Conservation (phyloP, 2,797 vertebrate genomes). For the Bufotes viridis region DNA sequence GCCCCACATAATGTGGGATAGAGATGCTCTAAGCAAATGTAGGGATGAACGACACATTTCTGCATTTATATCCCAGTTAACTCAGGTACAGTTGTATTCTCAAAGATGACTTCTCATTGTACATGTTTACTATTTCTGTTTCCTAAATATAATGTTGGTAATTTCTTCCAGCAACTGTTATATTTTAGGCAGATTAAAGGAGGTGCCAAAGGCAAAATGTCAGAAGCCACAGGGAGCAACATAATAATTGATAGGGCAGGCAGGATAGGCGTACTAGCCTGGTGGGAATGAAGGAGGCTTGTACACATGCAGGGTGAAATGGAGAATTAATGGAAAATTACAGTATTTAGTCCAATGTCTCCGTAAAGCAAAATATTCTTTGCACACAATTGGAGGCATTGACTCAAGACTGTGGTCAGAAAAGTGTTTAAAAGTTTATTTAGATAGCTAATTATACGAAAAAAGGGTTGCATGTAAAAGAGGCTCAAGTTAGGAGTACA, state of each 20-base stretch:
- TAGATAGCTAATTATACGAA: neutral
- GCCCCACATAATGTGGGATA: neutral
- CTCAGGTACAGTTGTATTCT: neutral
- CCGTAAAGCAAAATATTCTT: neutral
- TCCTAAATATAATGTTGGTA: neutral
- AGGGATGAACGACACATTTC: neutral
- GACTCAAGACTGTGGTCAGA: constrained; percentile 7
- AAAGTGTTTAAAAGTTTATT: neutral
- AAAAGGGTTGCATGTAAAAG: neutral
- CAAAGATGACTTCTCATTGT: neutral
- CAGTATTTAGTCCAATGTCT: neutral
- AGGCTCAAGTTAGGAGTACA: neutral
- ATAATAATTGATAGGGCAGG: constrained; percentile 28
- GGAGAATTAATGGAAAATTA: constrained; percentile 30
- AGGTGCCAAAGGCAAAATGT: constrained; percentile 10
- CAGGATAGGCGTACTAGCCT: constrained; percentile 2
- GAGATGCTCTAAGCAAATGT: neutral
- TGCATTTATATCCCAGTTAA: neutral
- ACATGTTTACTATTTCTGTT: neutral
- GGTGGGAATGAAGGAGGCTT: constrained; percentile 4
- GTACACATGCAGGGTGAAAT: neutral
- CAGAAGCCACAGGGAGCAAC: constrained; percentile 29
- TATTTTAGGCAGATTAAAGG: constrained; percentile 19
- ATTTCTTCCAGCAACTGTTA: neutral
- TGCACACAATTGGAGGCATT: neutral